Conservation (phyloP, 2,797 vertebrate genomes). For the Mionectes olivaceus region DNA sequence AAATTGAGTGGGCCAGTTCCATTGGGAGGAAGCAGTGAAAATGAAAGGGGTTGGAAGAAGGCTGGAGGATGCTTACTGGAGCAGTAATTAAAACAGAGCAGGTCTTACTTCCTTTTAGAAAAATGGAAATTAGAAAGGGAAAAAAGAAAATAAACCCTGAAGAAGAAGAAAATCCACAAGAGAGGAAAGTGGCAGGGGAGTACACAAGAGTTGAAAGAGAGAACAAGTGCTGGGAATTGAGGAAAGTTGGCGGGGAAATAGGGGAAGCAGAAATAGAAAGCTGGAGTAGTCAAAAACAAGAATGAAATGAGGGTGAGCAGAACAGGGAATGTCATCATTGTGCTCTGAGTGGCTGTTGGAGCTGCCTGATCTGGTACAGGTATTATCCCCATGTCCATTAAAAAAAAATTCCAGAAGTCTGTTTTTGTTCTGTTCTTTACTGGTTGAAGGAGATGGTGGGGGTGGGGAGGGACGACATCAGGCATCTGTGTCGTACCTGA, state of each 20-base stretch:
- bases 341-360: rapidly evolving
- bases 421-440: background rate
- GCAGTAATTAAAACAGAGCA: conserved; percentile 37
- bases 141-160: background rate
- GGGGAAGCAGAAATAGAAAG: background rate
- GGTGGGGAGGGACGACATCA: background rate
- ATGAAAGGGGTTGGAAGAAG: conserved; percentile 33
- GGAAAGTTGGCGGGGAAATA: background rate
- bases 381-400: too few relatives aligned
- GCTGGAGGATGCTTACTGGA: background rate
- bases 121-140: background rate
- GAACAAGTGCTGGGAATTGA: background rate
- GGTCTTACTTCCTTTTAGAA: conserved; percentile 18
- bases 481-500: background rate
- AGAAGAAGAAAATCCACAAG: background rate
- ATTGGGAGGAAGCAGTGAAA: conserved; percentile 38
- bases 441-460: background rate
- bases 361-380: rapidly evolving
- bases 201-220: background rate
- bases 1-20: conserved; percentile 28
- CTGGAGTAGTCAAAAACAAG: background rate
- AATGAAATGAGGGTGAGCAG: background rate
- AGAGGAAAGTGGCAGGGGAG: background rate
- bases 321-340: rapidly evolving
- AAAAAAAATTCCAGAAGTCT: background rate